Base-by-base conservation (phyloP, 1,140 invertebrate species). In the Heliconius melpomene region DNA sequence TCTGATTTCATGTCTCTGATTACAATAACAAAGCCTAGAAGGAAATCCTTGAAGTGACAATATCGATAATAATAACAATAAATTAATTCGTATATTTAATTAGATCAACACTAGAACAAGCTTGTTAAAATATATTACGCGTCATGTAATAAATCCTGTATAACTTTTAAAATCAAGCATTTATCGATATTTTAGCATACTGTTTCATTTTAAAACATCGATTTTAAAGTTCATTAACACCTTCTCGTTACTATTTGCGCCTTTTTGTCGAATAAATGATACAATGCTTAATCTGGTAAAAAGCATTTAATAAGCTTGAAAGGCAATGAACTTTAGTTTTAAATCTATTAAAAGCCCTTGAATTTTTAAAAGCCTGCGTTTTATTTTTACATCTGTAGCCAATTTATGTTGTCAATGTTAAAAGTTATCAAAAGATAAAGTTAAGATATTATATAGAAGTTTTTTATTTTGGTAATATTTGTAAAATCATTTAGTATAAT, bases 41-140 rank as follows among this genome's bases (percentile, higher is more conserved):
- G 77, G 82, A 83, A 81, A 81, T 84, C 81, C 83, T 80, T 81
- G 77, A 77, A 74, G 70, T 78, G 77, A 84, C 75, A 77, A 74
- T 79, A 74, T 79, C 26, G 71, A 52, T 26, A 78, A 46, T 71
- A 38, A 74, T 66, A 40, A 72, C 60, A 46, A 79, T 72, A 75
- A 52, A 57, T 71, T 50, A 20, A 72, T 78, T 52, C 46, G 54
- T 40, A 52, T 66, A 74, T 77, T 77, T 77, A 77, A 77, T 72
- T 72, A 77, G n/a, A 71, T 50, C 75, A 50, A 71, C 26, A 66
- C 20, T 13, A 66, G 26, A 66, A 29, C 23, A 66, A 29, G 9
- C 71, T n/a, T 20, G 20, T 72, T 72, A 20, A 66, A 66, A 23
- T 66, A 13, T 3, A n/a, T 66, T 26, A 13, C 7, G n/a, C n/a